These are phyloP conservation scores for Agonopterix alstromeriana DNA, from an alignment of 2,888 invertebrate genomes.

Conservation along the genomic window DNA sequence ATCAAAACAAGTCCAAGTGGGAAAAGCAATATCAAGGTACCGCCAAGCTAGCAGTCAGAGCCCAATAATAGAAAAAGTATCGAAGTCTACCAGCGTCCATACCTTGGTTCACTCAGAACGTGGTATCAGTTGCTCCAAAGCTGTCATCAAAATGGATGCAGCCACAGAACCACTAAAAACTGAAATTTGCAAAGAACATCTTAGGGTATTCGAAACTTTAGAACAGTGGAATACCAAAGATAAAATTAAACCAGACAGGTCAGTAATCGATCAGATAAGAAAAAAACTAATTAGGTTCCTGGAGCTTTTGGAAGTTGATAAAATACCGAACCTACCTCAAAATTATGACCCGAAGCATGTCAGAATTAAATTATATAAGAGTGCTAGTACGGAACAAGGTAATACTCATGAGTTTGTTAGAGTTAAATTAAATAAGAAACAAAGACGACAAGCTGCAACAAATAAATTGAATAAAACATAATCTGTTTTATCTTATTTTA, in stretches of 20 bases:
- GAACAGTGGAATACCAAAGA: neutral
- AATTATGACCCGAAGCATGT: no score
- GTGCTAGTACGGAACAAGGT: no score
- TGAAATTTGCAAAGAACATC: constrained; percentile 38
- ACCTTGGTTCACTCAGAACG: constrained; percentile 19
- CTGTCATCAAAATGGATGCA: constrained; percentile 22
- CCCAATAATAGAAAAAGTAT: constrained; percentile 11
- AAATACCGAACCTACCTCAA: no score
- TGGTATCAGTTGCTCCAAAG: constrained; percentile 18
- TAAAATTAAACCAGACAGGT: neutral
- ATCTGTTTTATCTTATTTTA: no score
- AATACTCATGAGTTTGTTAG: no score
- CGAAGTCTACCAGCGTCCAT: constrained; percentile 32
- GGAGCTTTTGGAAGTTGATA: no score
- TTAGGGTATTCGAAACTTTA: constrained; percentile 19
- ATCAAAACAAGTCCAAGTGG: constrained; percentile 33
- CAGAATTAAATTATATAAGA: no score
- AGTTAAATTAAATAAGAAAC: no score
- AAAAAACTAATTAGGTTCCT: no score
- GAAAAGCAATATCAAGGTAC: constrained; percentile 15
- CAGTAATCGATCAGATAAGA: no score
- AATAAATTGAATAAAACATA: no score
- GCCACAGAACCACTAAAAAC: constrained; percentile 22
- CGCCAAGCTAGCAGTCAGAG: constrained; percentile 29
- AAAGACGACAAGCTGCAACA: no score